Conservation (phyloP, 2,888 invertebrate species). For the Gortyna flavago region DNA sequence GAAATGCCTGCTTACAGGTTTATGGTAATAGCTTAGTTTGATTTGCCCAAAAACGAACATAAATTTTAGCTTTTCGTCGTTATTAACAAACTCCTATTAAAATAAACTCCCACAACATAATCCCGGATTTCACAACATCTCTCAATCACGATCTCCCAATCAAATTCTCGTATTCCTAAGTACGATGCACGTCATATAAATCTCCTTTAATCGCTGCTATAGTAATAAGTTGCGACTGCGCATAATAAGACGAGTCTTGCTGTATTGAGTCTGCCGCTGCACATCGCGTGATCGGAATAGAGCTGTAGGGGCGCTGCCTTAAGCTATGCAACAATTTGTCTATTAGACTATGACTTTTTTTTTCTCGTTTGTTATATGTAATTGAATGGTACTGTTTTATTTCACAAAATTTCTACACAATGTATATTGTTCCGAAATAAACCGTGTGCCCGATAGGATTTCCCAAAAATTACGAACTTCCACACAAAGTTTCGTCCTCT, state of each 20-base stretch:
- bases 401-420: too few relatives aligned
- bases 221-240: slow-evolving; percentile 55
- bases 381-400: too few relatives aligned
- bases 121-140: slow-evolving; percentile 16
- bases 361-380: too few relatives aligned
- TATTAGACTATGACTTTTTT: background rate
- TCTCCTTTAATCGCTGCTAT: slow-evolving; percentile 53
- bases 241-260: slow-evolving; percentile 62
- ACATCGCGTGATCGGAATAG: slow-evolving; percentile 62
- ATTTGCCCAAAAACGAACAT: background rate
- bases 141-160: slow-evolving; percentile 18
- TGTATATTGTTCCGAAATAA: too few relatives aligned
- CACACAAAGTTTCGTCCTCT: background rate
- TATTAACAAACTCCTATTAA: background rate
- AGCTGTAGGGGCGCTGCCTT: slow-evolving; percentile 41
- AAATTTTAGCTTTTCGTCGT: background rate
- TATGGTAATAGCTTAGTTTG: background rate
- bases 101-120: background rate
- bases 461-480: background rate
- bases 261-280: slow-evolving; percentile 58
- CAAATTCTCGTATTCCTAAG: slow-evolving; percentile 14
- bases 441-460: background rate
- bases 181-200: slow-evolving; percentile 36
- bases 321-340: slow-evolving; percentile 20
- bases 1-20: background rate